Conservation (phyloP, 2,888 invertebrate species). For the Cheiracanthium punctorium region DNA sequence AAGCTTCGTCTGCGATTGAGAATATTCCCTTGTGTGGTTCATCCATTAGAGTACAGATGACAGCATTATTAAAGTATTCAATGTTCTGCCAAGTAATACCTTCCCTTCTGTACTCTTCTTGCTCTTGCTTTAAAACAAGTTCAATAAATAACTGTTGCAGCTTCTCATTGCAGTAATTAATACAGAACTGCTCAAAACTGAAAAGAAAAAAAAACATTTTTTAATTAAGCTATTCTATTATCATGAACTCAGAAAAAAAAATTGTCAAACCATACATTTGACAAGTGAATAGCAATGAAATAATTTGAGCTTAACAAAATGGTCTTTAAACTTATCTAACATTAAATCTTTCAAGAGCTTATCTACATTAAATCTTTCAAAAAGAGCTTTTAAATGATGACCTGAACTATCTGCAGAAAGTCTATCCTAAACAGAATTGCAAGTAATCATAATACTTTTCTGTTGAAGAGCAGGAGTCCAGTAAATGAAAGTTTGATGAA, state of each 20-base stretch:
- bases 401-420: too few relatives aligned
- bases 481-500: too few relatives aligned
- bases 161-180: constrained; percentile 99
- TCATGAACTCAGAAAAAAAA: neutral
- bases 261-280: too few relatives aligned
- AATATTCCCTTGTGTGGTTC: constrained; percentile 91
- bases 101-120: constrained; percentile 96
- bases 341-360: too few relatives aligned
- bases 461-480: too few relatives aligned
- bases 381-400: too few relatives aligned
- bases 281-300: neutral
- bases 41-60: constrained; percentile 96
- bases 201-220: constrained; percentile 60
- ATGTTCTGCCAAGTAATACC: constrained; percentile 97
- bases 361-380: too few relatives aligned
- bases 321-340: too few relatives aligned
- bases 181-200: constrained; percentile 96
- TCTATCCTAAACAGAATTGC: too few relatives aligned
- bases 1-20: constrained; percentile 97
- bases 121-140: constrained; percentile 96
- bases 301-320: too few relatives aligned
- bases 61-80: constrained; percentile 97
- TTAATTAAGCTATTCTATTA: neutral
- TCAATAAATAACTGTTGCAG: constrained; percentile 98
- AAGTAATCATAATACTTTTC: too few relatives aligned